Percentiles rank a stretch among this genome's conserved stretches.
These are phyloP conservation scores for Dione vanillae DNA, from an alignment of 2,888 invertebrate genomes.

Conservation along the genomic window DNA sequence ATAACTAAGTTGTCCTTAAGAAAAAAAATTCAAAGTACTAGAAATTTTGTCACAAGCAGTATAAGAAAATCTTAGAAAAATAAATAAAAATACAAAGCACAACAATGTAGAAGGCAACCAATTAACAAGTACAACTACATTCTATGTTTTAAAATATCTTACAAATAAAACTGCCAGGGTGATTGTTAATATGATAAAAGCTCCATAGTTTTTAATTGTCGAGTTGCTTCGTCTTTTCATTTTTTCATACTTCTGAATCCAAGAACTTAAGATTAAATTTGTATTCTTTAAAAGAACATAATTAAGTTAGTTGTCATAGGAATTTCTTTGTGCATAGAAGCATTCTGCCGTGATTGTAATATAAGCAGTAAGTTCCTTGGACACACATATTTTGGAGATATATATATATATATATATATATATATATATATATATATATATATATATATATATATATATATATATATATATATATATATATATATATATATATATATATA, in stretches of 20 bases:
- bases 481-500: too few relatives aligned
- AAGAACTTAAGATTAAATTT: not conserved
- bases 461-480: too few relatives aligned
- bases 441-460: too few relatives aligned
- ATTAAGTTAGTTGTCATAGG: slow-evolving; percentile 3
- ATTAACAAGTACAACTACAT: slow-evolving; percentile 26
- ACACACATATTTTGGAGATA: too few relatives aligned
- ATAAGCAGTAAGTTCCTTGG: too few relatives aligned
- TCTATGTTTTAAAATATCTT: slow-evolving; percentile 39
- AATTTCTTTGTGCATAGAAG: too few relatives aligned
- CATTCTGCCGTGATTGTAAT: too few relatives aligned
- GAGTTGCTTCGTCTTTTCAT: slow-evolving; percentile 17
- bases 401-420: too few relatives aligned
- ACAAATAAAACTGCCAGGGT: slow-evolving; percentile 42
- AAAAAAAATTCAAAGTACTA: too few relatives aligned
- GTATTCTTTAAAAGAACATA: slow-evolving; percentile 16
- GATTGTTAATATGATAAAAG: slow-evolving; percentile 35
- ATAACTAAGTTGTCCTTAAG: too few relatives aligned
- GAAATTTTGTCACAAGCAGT: too few relatives aligned
- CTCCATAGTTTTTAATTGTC: slow-evolving; percentile 27
- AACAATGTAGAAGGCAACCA: slow-evolving; percentile 31
- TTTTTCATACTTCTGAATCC: slow-evolving; percentile 6
- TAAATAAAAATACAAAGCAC: slow-evolving; percentile 23
- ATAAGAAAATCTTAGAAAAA: slow-evolving; percentile 7
- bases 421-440: too few relatives aligned